Base-by-base conservation (phyloP, 92 coral and sea anemone genomes). In the Scolanthus callimorphus region DNA sequence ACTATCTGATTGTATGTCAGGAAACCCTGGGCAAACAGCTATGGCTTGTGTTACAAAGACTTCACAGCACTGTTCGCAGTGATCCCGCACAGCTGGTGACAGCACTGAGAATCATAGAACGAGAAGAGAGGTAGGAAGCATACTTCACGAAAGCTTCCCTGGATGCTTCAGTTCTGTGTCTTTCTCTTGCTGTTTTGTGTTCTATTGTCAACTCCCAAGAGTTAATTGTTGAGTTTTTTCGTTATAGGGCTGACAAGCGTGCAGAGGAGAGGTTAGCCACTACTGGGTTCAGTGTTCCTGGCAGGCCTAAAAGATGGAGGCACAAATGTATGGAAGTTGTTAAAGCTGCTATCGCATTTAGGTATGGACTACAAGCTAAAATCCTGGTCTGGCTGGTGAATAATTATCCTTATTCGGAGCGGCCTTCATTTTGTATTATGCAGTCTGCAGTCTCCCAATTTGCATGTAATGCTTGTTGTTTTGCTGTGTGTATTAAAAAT, bases 71-170 rank as follows among this genome's bases (percentile, higher is more conserved):
- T 13, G 98, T 92, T 8, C 86, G 96, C 11, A 84, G 96, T 61
- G 98, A 92, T 49, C 98, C 98, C 1, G 98, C 92, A 4, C 88
- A 92, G 56, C 80, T 92, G n/a, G 98, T 92, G 39, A 92, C 98
- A 0, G 98, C 87, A 1, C 67, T 92, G 6, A 84, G 98, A 59
- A 92, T 92, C 29, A 76, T 92, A 25, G 98, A 92, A 51, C 74
- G 98, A 24, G 98, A 92, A 41, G 86, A 89, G 21, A 84, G 98
- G 98, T 92, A 77, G n/a, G 21, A 12, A 12, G 11, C 47, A 20
- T n/a, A n/a, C n/a, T n/a, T n/a, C n/a, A n/a, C n/a, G n/a, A n/a
- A n/a, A n/a, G n/a, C n/a, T n/a, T n/a, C n/a, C n/a, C n/a, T n/a
- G n/a, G n/a, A n/a, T n/a, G n/a, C n/a, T n/a, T n/a, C n/a, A n/a